phyloP scores from a whole-genome alignment of 2,888 invertebrate species.

The Pheosia gnoma region DNA sequence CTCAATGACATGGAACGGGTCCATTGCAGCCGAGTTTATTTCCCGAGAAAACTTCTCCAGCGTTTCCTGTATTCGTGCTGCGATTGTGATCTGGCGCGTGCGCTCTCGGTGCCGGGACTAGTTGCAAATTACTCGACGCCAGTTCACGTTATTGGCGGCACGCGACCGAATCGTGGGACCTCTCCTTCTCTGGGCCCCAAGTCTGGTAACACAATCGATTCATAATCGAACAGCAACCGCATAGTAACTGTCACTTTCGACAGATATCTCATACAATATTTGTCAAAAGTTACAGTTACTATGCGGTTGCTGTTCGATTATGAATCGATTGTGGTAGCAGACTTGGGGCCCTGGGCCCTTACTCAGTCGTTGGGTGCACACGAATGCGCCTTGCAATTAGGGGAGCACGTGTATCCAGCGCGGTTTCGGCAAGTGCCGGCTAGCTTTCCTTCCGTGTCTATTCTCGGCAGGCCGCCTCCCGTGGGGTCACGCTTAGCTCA shows the following conservation, averaged over 20 bases:
- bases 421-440: slow-evolving; percentile 59
- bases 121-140: slow-evolving; percentile 63
- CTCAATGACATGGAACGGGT: slow-evolving; percentile 50
- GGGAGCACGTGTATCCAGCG: slow-evolving; percentile 69
- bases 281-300: too few relatives aligned
- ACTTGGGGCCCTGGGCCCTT: slow-evolving; percentile 19
- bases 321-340: too few relatives aligned
- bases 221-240: too few relatives aligned
- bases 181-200: slow-evolving; percentile 30
- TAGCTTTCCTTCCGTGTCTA: slow-evolving; percentile 80
- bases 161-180: slow-evolving; percentile 61
- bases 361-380: slow-evolving; percentile 36
- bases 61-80: slow-evolving; percentile 69
- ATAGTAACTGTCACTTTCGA: too few relatives aligned
- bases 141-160: slow-evolving; percentile 56
- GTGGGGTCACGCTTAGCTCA: slow-evolving; percentile 71
- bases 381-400: slow-evolving; percentile 50
- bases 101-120: slow-evolving; percentile 49
- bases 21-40: slow-evolving; percentile 60
- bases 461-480: slow-evolving; percentile 65
- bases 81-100: slow-evolving; percentile 68
- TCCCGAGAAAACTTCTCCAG: slow-evolving; percentile 51
- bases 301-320: too few relatives aligned
- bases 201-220: too few relatives aligned
- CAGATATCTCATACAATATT: too few relatives aligned